A percentile compares a stretch with the other conserved stretches of the same genome.
phyloP scores from a whole-genome alignment of 53 echinoderm and acorn worm species.

The Mesocentrotus franciscanus region DNA sequence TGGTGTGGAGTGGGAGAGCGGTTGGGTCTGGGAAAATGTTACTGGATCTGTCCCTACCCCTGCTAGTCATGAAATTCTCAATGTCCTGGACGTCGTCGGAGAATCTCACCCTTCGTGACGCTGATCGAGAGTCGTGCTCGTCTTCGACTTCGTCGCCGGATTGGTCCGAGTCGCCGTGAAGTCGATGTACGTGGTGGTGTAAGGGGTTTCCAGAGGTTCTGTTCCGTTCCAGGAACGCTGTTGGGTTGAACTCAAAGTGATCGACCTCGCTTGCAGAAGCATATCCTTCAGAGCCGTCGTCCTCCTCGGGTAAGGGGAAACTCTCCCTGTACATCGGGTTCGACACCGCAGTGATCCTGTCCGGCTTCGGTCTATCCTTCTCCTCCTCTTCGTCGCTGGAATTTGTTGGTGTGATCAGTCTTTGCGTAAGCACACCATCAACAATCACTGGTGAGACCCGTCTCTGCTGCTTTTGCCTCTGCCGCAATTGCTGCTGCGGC shows the following conservation, averaged over 20 bases:
- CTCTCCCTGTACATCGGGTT: constrained; percentile 69
- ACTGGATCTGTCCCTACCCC: neutral
- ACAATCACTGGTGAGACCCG: constrained; percentile 41
- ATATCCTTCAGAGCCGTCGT: constrained; percentile 93
- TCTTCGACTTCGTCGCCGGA: constrained; percentile 71
- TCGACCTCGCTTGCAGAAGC: constrained; percentile 92
- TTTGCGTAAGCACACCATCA: constrained; percentile 29
- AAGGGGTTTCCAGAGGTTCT: constrained; percentile 73
- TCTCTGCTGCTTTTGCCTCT: constrained; percentile 42
- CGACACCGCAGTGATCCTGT: constrained; percentile 60
- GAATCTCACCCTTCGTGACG: constrained; percentile 79
- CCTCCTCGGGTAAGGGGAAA: constrained; percentile 92
- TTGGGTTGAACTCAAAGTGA: constrained; percentile 89
- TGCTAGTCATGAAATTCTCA: constrained; percentile 27
- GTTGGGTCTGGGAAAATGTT: constrained; percentile 21
- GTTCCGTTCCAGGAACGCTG: constrained; percentile 87
- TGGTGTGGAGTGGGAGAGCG: constrained; percentile 52
- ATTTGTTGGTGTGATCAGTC: constrained; percentile 52
- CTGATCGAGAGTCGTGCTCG: constrained; percentile 50
- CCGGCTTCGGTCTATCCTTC: neutral
- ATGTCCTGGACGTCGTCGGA: constrained; percentile 91
- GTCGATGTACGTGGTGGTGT: constrained; percentile 65
- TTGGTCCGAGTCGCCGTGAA: constrained; percentile 60
- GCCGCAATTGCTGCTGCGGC: constrained; percentile 34
- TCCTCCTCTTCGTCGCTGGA: constrained; percentile 68